A percentile compares a stretch with the other conserved stretches of the same genome.
Evolutionary conservation across 2,888 invertebrate genomes (phyloP).

Genomic region (Odiellus spinosus): DNA sequence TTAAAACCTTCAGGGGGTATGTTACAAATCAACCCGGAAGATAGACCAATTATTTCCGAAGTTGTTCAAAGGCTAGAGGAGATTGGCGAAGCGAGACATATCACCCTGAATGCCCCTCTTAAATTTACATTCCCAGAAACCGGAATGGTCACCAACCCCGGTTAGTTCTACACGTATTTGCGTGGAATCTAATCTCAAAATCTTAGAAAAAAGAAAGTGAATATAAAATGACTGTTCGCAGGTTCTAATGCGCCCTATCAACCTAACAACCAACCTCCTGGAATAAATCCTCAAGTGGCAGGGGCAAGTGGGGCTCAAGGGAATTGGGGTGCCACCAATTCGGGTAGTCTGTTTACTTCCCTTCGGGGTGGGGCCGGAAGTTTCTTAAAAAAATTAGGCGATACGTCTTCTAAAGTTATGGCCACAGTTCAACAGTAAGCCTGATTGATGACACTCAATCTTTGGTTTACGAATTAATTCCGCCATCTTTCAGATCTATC

Average conservation of each 20-base stretch:
- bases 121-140: slow-evolving; percentile 35
- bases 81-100: slow-evolving; percentile 66
- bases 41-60: slow-evolving; percentile 58
- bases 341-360: slow-evolving; percentile 33
- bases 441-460: no score
- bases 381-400: slow-evolving; percentile 56
- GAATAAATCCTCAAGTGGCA: neutral
- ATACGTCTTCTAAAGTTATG: slow-evolving; percentile 41
- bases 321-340: no score
- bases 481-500: slow-evolving; percentile 43
- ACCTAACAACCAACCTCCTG: neutral
- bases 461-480: no score
- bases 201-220: no score
- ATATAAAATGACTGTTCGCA: no score
- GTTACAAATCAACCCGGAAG: slow-evolving; percentile 51
- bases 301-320: no score
- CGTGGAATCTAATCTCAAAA: neutral
- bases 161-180: slow-evolving; percentile 5
- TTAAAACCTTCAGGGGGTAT: slow-evolving; percentile 33
- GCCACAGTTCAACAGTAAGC: slow-evolving; percentile 81
- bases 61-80: slow-evolving; percentile 72
- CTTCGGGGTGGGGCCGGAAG: slow-evolving; percentile 83
- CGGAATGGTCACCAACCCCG: slow-evolving; percentile 17
- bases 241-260: no score
- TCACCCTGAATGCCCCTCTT: slow-evolving; percentile 64